phyloP scores from a whole-genome alignment of 1,140 invertebrate species.

The Apis dorsata region DNA sequence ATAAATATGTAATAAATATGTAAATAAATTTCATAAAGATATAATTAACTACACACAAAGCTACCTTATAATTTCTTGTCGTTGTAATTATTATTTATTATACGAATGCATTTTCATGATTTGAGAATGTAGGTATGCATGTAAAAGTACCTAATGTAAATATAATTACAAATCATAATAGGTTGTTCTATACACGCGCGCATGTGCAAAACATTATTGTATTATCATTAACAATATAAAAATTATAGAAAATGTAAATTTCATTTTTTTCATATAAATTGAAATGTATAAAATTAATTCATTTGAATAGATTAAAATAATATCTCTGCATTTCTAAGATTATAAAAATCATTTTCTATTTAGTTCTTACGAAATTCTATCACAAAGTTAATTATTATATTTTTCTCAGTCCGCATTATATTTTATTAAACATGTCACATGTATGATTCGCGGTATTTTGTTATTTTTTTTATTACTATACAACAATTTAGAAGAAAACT shows the following conservation, averaged over 20 bases:
- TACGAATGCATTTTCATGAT: slow-evolving; percentile 22
- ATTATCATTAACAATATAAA: slow-evolving; percentile 20
- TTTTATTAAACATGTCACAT: slow-evolving; percentile 37
- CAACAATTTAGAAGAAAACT: slow-evolving; percentile 52
- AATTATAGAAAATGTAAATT: slow-evolving; percentile 35
- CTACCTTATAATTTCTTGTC: slow-evolving; percentile 10
- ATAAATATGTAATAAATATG: slow-evolving; percentile 1
- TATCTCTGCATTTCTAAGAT: slow-evolving; percentile 29
- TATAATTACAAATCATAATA: slow-evolving; percentile 45
- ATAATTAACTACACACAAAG: slow-evolving; percentile 33
- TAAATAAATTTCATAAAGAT: slow-evolving; percentile 31
- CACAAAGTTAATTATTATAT: slow-evolving; percentile 55
- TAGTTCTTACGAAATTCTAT: slow-evolving; percentile 45
- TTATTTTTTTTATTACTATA: slow-evolving; percentile 19
- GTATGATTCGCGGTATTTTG: slow-evolving; percentile 1
- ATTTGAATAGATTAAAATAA: slow-evolving; percentile 41
- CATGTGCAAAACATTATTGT: slow-evolving; percentile 38
- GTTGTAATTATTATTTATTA: slow-evolving; percentile 22
- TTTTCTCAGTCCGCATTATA: slow-evolving; percentile 37
- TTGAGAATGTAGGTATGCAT: slow-evolving; percentile 48
- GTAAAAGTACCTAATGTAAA: slow-evolving; percentile 51
- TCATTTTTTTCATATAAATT: neutral
- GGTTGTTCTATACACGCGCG: slow-evolving; percentile 14
- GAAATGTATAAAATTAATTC: slow-evolving; percentile 44
- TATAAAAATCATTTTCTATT: slow-evolving; percentile 50